A percentile compares a stretch with the other conserved stretches of the same genome.
Evolutionary conservation across 1,140 invertebrate genomes (phyloP).

Genomic region (Euura saliciscinereae): DNA sequence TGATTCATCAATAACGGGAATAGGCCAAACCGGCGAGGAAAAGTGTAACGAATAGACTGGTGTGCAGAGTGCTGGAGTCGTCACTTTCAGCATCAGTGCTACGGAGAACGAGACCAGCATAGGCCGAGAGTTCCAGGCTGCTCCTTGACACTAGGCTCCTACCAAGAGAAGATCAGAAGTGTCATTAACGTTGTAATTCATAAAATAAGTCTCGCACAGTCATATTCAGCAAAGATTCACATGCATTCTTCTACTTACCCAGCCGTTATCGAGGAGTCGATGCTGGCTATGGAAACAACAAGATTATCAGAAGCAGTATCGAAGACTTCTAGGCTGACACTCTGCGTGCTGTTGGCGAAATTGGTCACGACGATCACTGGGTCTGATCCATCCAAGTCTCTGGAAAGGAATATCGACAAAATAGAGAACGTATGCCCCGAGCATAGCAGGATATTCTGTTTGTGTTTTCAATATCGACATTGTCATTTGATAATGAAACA

Average conservation of each 20-base stretch:
- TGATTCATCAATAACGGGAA: too few relatives aligned
- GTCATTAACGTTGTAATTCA: too few relatives aligned
- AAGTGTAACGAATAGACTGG: not conserved
- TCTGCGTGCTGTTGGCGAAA: not conserved
- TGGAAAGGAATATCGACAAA: not conserved
- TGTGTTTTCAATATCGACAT: too few relatives aligned
- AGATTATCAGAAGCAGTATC: not conserved
- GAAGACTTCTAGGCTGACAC: not conserved
- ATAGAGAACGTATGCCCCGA: too few relatives aligned
- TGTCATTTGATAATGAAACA: not conserved
- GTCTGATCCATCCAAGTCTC: not conserved
- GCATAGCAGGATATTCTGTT: too few relatives aligned
- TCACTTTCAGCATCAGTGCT: not conserved
- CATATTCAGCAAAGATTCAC: not conserved
- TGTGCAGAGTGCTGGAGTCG: not conserved
- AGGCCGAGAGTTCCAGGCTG: not conserved
- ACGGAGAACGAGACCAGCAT: not conserved
- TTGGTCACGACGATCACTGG: not conserved
- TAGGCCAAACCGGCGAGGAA: not conserved
- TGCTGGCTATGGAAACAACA: not conserved
- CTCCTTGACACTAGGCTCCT: not conserved
- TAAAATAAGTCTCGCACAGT: too few relatives aligned
- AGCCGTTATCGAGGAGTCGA: not conserved
- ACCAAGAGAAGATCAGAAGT: not conserved
- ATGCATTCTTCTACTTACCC: not conserved